These are phyloP conservation scores for Crotalus viridis DNA, from an alignment of 2,113 vertebrate genomes.

Conservation along the genomic window DNA sequence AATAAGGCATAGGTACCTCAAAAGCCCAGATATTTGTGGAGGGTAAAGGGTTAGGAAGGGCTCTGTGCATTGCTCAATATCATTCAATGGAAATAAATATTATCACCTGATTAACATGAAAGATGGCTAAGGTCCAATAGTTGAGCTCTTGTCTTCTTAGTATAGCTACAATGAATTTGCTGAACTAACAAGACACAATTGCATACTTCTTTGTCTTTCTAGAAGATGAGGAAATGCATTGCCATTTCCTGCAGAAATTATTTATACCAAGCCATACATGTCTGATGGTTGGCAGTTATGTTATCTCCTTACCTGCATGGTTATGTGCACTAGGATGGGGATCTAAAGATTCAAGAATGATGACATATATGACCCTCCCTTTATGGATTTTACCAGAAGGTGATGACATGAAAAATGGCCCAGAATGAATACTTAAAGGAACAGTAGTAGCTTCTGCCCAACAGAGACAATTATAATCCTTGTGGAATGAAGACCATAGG, in stretches of 20 bases:
- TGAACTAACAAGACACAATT: background rate
- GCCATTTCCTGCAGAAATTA: background rate
- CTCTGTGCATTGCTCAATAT: background rate
- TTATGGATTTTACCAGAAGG: background rate
- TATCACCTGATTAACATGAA: background rate
- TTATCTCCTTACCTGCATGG: background rate
- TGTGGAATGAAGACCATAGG: background rate
- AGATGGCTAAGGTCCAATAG: background rate
- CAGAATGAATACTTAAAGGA: background rate
- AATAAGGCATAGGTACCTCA: background rate
- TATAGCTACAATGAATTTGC: background rate
- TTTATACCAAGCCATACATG: background rate
- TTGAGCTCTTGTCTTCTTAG: background rate
- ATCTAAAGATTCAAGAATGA: background rate
- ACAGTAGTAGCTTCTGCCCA: background rate
- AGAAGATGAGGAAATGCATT: background rate
- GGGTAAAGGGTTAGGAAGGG: background rate
- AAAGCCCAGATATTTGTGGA: background rate
- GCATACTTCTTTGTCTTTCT: background rate
- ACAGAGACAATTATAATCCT: background rate
- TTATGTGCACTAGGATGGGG: background rate
- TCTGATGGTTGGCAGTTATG: background rate
- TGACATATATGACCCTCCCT: background rate
- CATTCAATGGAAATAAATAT: background rate
- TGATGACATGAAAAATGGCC: background rate